Conservation (phyloP, 1,140 invertebrate genomes). For the Drosophila serrata region DNA sequence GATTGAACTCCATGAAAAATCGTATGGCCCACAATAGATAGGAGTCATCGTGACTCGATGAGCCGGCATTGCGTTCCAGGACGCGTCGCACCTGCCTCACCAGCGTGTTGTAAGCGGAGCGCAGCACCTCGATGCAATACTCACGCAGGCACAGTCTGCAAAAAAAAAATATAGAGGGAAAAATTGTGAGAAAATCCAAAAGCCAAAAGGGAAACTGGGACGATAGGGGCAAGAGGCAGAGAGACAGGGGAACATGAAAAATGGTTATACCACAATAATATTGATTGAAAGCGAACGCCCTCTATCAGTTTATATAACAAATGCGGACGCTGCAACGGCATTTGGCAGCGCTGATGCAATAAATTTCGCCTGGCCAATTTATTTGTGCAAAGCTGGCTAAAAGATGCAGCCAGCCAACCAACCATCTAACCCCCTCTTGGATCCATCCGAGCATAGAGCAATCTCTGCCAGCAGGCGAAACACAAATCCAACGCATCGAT, state of each 20-base stretch:
- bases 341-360: conserved; percentile 77
- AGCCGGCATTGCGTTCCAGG: conserved; percentile 80
- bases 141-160: conserved; percentile 94
- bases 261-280: conserved; percentile 82
- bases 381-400: conserved; percentile 73
- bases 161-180: conserved; percentile 7
- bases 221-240: conserved; percentile 4
- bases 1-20: conserved; percentile 99
- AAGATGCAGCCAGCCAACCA: conserved; percentile 51
- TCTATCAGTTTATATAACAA: conserved; percentile 64
- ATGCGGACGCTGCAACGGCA: conserved; percentile 66
- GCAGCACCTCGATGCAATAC: conserved; percentile 97
- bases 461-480: conserved; percentile 65
- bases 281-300: conserved; percentile 77
- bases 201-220: conserved; percentile 18
- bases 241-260: conserved; percentile 62
- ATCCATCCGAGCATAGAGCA: conserved; percentile 37
- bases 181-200: conserved; percentile 29
- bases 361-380: conserved; percentile 76
- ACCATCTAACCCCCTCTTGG: background rate
- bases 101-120: conserved; percentile 93
- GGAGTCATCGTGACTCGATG: conserved; percentile 92
- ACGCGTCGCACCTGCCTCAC: conserved; percentile 84
- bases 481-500: conserved; percentile 72
- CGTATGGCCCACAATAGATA: conserved; percentile 97